Evolutionary conservation across 2,113 vertebrate genomes (phyloP).

Genomic region (Pygathrix nemaeus): DNA sequence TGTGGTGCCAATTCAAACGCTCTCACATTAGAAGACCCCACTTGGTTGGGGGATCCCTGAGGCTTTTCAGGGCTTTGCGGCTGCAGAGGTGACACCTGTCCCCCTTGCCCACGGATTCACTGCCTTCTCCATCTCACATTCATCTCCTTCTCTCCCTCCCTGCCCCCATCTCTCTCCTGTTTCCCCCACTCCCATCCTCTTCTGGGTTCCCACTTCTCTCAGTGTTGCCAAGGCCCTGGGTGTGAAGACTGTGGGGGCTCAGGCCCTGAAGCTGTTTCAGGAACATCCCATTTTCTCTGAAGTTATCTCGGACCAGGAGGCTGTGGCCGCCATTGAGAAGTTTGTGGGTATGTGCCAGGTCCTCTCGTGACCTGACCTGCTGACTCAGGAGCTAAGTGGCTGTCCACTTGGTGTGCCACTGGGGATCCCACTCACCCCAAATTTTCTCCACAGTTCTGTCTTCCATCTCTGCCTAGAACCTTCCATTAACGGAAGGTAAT

Average conservation of each 20-base stretch:
- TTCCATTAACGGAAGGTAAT: background rate
- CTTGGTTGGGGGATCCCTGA: background rate
- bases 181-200: background rate
- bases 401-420: background rate
- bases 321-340: slow-evolving; percentile 87
- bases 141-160: background rate
- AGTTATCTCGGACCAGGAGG: slow-evolving; percentile 89
- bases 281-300: slow-evolving; percentile 89
- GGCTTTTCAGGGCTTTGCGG: background rate
- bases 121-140: background rate
- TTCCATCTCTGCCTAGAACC: background rate
- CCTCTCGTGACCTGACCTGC: background rate
- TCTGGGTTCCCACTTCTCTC: background rate
- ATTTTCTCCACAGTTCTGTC: background rate
- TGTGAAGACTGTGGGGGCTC: slow-evolving; percentile 84
- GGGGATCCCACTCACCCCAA: accelerated
- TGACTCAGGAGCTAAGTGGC: background rate
- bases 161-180: background rate
- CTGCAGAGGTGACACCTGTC: accelerated
- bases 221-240: slow-evolving; percentile 91
- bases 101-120: background rate
- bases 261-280: slow-evolving; percentile 86
- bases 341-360: slow-evolving; percentile 86
- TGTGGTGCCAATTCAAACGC: background rate
- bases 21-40: no score